phyloP scores from a whole-genome alignment of 2,888 invertebrate genomes.

The Latrodectus elegans region DNA sequence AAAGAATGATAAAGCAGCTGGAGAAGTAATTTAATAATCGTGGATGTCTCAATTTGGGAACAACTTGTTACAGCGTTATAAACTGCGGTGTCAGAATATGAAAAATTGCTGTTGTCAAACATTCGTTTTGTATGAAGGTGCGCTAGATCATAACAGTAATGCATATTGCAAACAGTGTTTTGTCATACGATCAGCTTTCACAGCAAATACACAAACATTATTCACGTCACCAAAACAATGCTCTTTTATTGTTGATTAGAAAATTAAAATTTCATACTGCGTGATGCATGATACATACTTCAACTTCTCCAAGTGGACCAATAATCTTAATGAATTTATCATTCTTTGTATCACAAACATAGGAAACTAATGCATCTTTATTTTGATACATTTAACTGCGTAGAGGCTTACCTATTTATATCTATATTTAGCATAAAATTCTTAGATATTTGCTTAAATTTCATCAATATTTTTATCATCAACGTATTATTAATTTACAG shows the following conservation, averaged over 20 bases:
- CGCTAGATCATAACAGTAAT: constrained; percentile 56
- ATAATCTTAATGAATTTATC: constrained; percentile 20
- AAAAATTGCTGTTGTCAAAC: constrained; percentile 59
- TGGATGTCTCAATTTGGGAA: constrained; percentile 11
- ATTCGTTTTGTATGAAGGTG: constrained; percentile 36
- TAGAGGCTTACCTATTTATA: constrained; percentile 2
- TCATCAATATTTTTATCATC: no score
- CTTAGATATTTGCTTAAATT: no score
- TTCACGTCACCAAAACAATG: constrained; percentile 18
- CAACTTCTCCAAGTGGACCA: constrained; percentile 17
- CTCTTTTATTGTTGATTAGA: constrained; percentile 58
- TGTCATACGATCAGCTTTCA: constrained; percentile 33
- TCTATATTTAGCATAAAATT: constrained; percentile 38
- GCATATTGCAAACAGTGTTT: constrained; percentile 52
- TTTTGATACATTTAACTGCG: constrained; percentile 31
- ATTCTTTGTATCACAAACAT: constrained; percentile 23
- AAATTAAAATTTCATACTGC: constrained; percentile 63
- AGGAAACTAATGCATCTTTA: constrained; percentile 49
- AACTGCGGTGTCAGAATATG: constrained; percentile 54
- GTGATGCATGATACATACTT: constrained; percentile 32
- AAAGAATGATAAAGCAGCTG: constrained; percentile 33
- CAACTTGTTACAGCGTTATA: constrained; percentile 46
- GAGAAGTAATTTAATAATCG: constrained; percentile 59
- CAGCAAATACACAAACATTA: background rate
- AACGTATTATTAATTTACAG: no score